These are phyloP conservation scores for Dendroctonus ponderosae DNA, from an alignment of 1,140 invertebrate genomes.

Conservation along the genomic window DNA sequence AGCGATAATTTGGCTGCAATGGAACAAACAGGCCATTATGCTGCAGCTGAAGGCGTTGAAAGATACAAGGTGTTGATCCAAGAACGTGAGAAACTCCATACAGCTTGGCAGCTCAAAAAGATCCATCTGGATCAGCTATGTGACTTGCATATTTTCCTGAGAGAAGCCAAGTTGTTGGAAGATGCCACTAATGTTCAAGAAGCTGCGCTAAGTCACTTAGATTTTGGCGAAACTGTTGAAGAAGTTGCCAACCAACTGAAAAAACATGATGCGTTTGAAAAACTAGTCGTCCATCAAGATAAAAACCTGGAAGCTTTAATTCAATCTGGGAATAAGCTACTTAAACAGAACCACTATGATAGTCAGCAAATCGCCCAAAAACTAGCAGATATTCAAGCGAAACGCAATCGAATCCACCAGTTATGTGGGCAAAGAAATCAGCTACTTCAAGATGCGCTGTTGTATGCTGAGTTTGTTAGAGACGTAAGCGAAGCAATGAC, in stretches of 20 bases:
- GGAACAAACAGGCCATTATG: slow-evolving; percentile 81
- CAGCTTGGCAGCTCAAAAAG: slow-evolving; percentile 86
- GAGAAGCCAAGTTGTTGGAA: slow-evolving; percentile 92
- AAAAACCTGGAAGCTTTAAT: slow-evolving; percentile 78
- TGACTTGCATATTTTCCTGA: slow-evolving; percentile 90
- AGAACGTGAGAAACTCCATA: slow-evolving; percentile 75
- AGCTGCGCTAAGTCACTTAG: slow-evolving; percentile 59
- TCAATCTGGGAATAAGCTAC: slow-evolving; percentile 85
- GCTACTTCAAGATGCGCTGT: slow-evolving; percentile 73
- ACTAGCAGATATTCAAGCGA: slow-evolving; percentile 68
- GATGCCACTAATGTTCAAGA: slow-evolving; percentile 87
- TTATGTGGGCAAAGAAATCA: slow-evolving; percentile 63
- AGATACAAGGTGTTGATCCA: slow-evolving; percentile 72
- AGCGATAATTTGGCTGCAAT: slow-evolving; percentile 80
- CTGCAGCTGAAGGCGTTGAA: slow-evolving; percentile 74
- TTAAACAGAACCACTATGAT: slow-evolving; percentile 93
- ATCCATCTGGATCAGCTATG: slow-evolving; percentile 91
- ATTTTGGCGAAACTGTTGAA: slow-evolving; percentile 69
- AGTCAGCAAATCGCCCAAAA: slow-evolving; percentile 76
- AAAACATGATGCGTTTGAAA: slow-evolving; percentile 89
- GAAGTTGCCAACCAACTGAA: slow-evolving; percentile 84
- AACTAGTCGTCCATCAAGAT: slow-evolving; percentile 78
- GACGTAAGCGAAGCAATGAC: slow-evolving; percentile 85
- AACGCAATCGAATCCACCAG: slow-evolving; percentile 69
- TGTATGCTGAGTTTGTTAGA: slow-evolving; percentile 87